Conservation (phyloP, 1,140 invertebrate genomes). For the Drosophila pruinosa region DNA sequence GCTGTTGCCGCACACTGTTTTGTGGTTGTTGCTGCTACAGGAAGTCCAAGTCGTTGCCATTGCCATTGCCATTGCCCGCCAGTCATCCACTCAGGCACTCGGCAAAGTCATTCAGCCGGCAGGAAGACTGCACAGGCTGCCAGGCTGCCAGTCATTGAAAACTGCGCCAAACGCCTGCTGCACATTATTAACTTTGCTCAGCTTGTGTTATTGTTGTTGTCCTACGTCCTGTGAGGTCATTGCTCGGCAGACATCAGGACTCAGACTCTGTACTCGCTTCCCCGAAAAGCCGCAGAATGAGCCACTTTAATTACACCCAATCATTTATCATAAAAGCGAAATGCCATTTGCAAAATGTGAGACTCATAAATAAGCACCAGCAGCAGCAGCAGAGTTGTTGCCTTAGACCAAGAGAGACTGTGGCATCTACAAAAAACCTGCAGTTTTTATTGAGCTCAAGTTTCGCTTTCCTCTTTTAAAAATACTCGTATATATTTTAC, state of each 20-base stretch:
- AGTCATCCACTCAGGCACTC: slow-evolving; percentile 36
- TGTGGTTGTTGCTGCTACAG: slow-evolving; percentile 26
- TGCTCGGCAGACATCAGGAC: slow-evolving; percentile 20
- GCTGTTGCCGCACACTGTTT: not conserved
- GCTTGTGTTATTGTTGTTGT: slow-evolving; percentile 4
- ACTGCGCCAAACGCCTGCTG: slow-evolving; percentile 39
- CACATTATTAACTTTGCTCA: slow-evolving; percentile 58
- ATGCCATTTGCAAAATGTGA: slow-evolving; percentile 49
- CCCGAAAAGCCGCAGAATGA: slow-evolving; percentile 23
- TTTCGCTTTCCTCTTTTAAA: not conserved
- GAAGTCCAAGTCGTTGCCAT: not conserved
- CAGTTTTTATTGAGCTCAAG: not conserved
- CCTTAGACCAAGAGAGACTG: not conserved
- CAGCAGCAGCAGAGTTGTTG: not conserved
- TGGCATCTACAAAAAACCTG: not conserved
- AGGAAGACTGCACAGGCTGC: slow-evolving; percentile 14
- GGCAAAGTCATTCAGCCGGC: slow-evolving; percentile 43
- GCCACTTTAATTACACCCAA: slow-evolving; percentile 57
- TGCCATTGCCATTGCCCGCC: too few species aligned
- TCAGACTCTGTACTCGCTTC: slow-evolving; percentile 1
- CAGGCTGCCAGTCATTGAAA: slow-evolving; percentile 35
- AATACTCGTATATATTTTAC: too few species aligned
- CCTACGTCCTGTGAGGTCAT: slow-evolving; percentile 35
- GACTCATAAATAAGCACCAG: slow-evolving; percentile 46
- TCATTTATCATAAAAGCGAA: slow-evolving; percentile 57